Evolutionary conservation across 53 echinoderm and acorn worm species (phyloP), one percentile per base, ranked within the genome.

Genomic region (Stichopus horrens): DNA sequence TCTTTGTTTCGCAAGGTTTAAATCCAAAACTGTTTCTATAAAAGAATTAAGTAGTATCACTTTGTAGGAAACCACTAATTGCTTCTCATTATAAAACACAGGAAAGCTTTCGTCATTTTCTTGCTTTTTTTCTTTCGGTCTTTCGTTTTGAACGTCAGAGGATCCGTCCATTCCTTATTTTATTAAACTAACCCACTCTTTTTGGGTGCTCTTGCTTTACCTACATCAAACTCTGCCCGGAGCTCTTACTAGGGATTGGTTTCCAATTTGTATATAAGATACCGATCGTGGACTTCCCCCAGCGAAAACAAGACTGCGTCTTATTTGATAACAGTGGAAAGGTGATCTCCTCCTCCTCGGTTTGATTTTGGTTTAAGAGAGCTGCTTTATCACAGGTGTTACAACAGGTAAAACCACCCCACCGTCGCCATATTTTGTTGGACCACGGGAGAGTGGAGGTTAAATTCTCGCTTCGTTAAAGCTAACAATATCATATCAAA

Each of bases 181-280:
- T 71, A 71, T 71, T 71, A 16, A 4, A 71, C 71, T 7, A 18
- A 16, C 19, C 16, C 4, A 18, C n/a, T 71, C 19, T 67, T 71
- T 5, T 37, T 37, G 37, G 37, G 37, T 37, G 37, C 37, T 71
- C 71, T 16, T 16, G 10, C 63, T 63, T 13, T 71, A 71, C 71
- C 71, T 71, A 71, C 71, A 71, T 71, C 71, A 71, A 71, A 77
- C 54, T 77, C 11, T 77, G 52, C 86, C 71, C 51, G 5, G 10
- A 60, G 86, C 66, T 60, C 63, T 68, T 57, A 53, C 9, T 9
- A 58, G 6, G 68, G 86, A 86, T 86, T 51, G 71, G 53, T 86
- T 86, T 67, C 86, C 86, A 86, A 86, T 86, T 86, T 86, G 86
- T 86, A 63, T 86, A 86, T 16, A 18, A 86, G 86, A 86, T 86